These are phyloP conservation scores for Lasioglossum albipes DNA, from an alignment of 1,140 invertebrate species.

Conservation along the genomic window DNA sequence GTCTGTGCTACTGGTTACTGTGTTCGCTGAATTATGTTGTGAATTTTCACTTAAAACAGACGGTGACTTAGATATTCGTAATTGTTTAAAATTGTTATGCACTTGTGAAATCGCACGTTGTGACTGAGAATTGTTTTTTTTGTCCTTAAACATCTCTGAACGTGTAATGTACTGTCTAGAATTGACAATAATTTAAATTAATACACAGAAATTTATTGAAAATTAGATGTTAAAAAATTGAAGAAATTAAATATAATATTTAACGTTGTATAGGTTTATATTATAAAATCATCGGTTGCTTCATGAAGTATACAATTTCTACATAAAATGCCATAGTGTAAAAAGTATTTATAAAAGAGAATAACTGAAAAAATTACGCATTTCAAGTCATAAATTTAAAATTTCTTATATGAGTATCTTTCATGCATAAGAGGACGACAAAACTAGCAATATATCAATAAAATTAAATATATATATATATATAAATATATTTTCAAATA, in stretches of 20 bases:
- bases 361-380: neutral
- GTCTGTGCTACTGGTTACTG: neutral
- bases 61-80: conserved; percentile 46
- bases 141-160: conserved; percentile 49
- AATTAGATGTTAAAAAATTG: neutral
- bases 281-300: neutral
- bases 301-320: neutral
- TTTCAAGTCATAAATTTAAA: neutral
- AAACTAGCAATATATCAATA: neutral
- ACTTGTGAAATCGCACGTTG: conserved; percentile 3
- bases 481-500: neutral
- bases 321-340: neutral
- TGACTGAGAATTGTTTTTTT: conserved; percentile 39
- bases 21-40: conserved; percentile 4
- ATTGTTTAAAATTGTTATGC: conserved; percentile 46
- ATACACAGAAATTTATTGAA: neutral
- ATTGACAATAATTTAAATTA: conserved; percentile 5
- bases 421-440: neutral
- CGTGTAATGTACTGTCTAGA: neutral
- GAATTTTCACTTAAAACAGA: conserved; percentile 19
- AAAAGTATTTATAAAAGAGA: neutral
- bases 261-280: neutral
- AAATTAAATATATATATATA: too few relatives aligned
- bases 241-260: neutral
- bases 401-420: neutral